These are phyloP conservation scores for Heteropelma amictum DNA, from an alignment of 2,888 invertebrate species.

Conservation along the genomic window DNA sequence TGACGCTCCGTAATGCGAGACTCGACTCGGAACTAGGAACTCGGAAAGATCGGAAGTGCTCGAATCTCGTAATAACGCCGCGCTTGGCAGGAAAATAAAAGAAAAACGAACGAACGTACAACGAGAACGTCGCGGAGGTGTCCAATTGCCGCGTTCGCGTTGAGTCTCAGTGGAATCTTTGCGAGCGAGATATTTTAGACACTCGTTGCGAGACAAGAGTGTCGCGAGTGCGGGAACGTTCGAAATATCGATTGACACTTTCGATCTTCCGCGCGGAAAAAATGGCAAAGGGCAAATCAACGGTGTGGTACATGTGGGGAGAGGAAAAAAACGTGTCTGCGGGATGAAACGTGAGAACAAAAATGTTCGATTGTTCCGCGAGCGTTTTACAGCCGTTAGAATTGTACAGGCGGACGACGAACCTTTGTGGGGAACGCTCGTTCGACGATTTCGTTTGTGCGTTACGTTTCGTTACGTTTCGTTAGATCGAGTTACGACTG, in stretches of 20 bases:
- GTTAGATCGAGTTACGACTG: conserved; percentile 68
- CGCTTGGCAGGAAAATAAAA: neutral
- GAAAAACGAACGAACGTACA: neutral
- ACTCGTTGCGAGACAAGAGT: too few species aligned
- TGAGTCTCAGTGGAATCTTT: conserved; percentile 18
- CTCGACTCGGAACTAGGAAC: conserved; percentile 49
- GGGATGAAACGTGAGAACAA: too few species aligned
- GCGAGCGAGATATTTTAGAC: conserved; percentile 8
- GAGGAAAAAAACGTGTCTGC: neutral
- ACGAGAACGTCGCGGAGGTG: neutral
- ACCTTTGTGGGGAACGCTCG: conserved; percentile 47
- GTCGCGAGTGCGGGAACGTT: too few species aligned
- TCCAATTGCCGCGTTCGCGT: conserved; percentile 24
- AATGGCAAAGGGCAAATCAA: too few species aligned
- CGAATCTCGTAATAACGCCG: neutral
- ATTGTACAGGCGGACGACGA: conserved; percentile 6
- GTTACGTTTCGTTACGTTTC: conserved; percentile 74
- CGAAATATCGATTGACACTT: too few species aligned
- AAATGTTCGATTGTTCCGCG: too few species aligned
- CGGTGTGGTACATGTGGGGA: too few species aligned
- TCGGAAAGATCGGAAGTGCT: conserved; percentile 48
- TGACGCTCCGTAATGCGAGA: conserved; percentile 39
- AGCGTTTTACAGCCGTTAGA: neutral
- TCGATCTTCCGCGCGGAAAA: too few species aligned
- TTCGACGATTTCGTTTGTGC: conserved; percentile 67